Conservation (phyloP, 1,140 invertebrate species). For the Drosophila rhopaloa region DNA sequence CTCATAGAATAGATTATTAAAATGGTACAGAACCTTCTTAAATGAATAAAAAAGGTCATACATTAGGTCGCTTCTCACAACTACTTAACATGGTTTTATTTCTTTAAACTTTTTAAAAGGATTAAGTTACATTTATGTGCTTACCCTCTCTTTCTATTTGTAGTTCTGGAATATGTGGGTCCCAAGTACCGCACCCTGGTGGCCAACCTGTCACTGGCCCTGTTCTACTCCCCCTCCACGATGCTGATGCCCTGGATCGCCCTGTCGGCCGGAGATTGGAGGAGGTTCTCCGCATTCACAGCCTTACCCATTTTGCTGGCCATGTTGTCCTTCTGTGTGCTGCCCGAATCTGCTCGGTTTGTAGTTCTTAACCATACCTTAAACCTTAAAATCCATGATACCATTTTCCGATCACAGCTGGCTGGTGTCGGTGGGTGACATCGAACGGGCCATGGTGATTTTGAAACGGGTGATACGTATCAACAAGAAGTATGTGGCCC, state of each 20-base stretch:
- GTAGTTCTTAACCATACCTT: background rate
- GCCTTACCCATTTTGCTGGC: slow-evolving; percentile 89
- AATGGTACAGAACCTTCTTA: no score
- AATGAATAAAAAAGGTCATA: no score
- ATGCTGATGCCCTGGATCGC: slow-evolving; percentile 92
- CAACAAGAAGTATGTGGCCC: slow-evolving; percentile 90
- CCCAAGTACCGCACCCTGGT: slow-evolving; percentile 94
- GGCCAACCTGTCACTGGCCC: slow-evolving; percentile 93
- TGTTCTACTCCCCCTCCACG: slow-evolving; percentile 92
- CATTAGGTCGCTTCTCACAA: no score
- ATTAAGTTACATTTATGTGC: no score
- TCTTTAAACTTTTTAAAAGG: no score
- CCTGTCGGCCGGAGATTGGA: slow-evolving; percentile 89
- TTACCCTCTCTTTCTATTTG: slow-evolving; percentile 35
- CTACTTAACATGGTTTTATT: no score
- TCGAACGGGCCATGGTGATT: slow-evolving; percentile 91
- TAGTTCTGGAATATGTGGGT: slow-evolving; percentile 94
- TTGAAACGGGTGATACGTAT: slow-evolving; percentile 91
- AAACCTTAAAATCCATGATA: background rate
- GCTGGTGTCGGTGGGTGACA: slow-evolving; percentile 92
- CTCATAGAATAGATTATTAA: no score
- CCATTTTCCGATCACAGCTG: slow-evolving; percentile 86
- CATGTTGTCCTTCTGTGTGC: slow-evolving; percentile 88
- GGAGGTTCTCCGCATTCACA: slow-evolving; percentile 88
- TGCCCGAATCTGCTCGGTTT: slow-evolving; percentile 91